Conservation (phyloP, 2,113 vertebrate species). For the Chinchilla lanigera region DNA sequence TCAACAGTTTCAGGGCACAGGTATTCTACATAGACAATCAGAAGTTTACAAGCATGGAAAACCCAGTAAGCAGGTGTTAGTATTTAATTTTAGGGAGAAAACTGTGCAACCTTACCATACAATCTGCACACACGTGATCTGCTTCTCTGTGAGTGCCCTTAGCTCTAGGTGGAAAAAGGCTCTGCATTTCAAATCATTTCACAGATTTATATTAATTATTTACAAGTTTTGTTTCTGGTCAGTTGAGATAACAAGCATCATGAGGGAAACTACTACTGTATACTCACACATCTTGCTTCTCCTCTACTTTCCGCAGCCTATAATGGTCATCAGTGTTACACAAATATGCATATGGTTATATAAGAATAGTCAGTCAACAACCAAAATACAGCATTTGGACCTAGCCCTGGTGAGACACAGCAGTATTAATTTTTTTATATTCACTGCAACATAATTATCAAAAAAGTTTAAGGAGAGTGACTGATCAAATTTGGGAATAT, state of each 20-base stretch:
- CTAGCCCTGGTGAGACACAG: not conserved
- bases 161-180: not conserved
- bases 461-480: not conserved
- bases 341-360: not conserved
- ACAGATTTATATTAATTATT: not conserved
- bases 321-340: not conserved
- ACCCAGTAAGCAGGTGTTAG: not conserved
- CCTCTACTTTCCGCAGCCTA: not conserved
- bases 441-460: not conserved
- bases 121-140: not conserved
- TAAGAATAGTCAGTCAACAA: not conserved
- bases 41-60: not conserved
- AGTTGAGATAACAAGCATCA: constrained; percentile 2
- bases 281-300: not conserved
- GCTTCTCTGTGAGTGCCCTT: not conserved
- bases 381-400: not conserved
- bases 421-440: not conserved
- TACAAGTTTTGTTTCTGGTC: not conserved
- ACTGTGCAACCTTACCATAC: not conserved
- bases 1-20: not conserved
- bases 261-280: not conserved
- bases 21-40: not conserved
- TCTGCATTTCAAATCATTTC: not conserved
- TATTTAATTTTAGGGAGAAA: constrained; percentile 39
- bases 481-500: not conserved